A percentile compares a stretch with the other conserved stretches of the same genome.
These are phyloP conservation scores for Thymelicus lineola DNA, from an alignment of 2,888 invertebrate genomes.

Conservation along the genomic window DNA sequence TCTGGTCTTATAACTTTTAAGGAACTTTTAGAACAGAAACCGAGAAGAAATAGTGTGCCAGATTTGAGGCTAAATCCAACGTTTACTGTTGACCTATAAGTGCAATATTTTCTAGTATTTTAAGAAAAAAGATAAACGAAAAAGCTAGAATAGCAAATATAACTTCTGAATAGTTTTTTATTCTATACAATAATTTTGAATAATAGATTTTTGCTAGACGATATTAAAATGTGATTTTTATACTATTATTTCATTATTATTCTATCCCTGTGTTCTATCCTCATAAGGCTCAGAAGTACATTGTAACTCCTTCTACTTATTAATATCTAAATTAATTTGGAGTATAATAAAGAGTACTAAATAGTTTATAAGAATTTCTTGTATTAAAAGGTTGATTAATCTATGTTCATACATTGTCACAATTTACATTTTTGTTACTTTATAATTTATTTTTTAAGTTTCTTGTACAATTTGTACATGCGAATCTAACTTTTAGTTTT, in stretches of 20 bases:
- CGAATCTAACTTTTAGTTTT: constrained; percentile 70
- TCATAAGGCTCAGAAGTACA: too few relatives aligned
- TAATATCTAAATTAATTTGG: too few relatives aligned
- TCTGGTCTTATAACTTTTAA: constrained; percentile 78
- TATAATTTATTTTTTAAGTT: constrained; percentile 44
- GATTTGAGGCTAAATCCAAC: constrained; percentile 73
- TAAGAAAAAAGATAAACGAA: too few relatives aligned
- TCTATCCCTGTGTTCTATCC: too few relatives aligned
- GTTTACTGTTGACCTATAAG: constrained; percentile 69
- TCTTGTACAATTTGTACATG: constrained; percentile 78
- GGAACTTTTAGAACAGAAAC: constrained; percentile 65
- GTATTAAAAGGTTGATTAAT: constrained; percentile 5
- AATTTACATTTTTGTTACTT: constrained; percentile 20
- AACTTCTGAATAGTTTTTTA: too few relatives aligned
- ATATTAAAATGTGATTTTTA: not conserved
- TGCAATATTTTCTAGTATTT: constrained; percentile 36
- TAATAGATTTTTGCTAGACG: not conserved
- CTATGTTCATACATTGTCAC: constrained; percentile 13
- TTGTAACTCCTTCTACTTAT: too few relatives aligned
- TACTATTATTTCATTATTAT: not conserved
- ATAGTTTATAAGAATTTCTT: constrained; percentile 1
- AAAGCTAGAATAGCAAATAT: constrained; percentile 4
- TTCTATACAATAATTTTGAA: not conserved
- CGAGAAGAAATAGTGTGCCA: constrained; percentile 78
- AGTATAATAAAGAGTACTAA: not conserved